Evolutionary conservation across 2,113 vertebrate species (phyloP), one percentile per base, ranked within the genome.

Genomic region (Takifugu flavidus): DNA sequence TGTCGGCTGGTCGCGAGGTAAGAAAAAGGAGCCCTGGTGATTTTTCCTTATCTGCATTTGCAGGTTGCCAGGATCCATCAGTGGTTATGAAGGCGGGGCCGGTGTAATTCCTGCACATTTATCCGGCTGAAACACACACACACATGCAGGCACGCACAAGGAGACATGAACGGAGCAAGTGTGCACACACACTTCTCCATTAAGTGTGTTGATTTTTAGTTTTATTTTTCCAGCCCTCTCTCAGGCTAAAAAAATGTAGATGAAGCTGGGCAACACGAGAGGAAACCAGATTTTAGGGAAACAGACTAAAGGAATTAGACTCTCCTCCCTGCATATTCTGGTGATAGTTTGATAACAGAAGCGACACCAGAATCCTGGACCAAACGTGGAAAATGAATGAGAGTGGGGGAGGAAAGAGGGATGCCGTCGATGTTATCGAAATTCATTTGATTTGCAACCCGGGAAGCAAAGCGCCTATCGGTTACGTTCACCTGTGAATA

Each of bases 401-500:
- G 78, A 70, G 62, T 52, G 70, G 91, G 89, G 61, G 82, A 10
- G 7, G 86, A 85, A 84, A 87, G 83, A 89, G 74, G 67, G 66
- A 86, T 88, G 92, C 89, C 89, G 85, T 88, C 86, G 95, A 97
- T 98, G 89, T 78, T 91, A 98, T 99, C 95, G 78, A 82, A 65
- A 80, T 89, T 90, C 89, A 94, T 94, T 95, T 88, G 92, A 96
- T 95, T 94, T 92, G 89, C 89, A 70, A 67, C 54, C 7, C 82
- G 61, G 76, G 89, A 92, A 91, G 89, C 86, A 87, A 87, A 81
- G 85, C 88, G 89, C 91, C 93, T 98, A 99, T 98, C 97, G 92
- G 93, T 90, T 94, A 91, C 93, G 92, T 94, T 98, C 95, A 98
- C 95, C 95, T 98, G 96, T 91, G 95, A 95, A 95, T 95, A 87